Percentiles rank a stretch among this genome's conserved stretches.
Evolutionary conservation across 2,797 vertebrate genomes (phyloP).

Genomic region (Vireo griseus): DNA sequence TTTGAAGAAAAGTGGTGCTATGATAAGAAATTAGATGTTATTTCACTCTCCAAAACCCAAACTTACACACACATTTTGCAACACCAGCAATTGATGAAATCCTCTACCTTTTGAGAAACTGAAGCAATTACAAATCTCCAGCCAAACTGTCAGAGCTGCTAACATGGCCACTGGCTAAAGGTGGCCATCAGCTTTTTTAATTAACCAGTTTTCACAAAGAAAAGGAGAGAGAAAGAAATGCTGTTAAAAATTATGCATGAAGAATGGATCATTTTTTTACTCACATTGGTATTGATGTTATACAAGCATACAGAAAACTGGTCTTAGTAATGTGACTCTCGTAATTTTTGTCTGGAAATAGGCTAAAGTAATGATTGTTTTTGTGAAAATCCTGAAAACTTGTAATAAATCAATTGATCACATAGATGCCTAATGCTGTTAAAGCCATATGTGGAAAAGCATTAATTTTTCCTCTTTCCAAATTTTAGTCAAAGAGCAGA

Average conservation of each 20-base stretch:
- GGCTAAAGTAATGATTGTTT: background rate
- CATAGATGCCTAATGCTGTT: background rate
- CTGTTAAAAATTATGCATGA: background rate
- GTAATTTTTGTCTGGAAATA: background rate
- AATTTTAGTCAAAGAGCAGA: background rate
- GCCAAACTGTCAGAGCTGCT: background rate
- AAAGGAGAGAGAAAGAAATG: background rate
- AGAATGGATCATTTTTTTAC: background rate
- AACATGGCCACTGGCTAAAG: background rate
- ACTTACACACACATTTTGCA: background rate
- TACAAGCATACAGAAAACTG: background rate
- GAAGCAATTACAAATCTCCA: background rate
- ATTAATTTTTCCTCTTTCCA: background rate
- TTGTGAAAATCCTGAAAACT: background rate
- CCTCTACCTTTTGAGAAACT: background rate
- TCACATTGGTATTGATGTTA: background rate
- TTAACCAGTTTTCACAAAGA: background rate
- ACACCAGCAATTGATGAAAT: background rate
- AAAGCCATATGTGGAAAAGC: background rate
- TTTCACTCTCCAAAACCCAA: background rate
- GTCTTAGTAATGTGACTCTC: background rate
- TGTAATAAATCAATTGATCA: background rate
- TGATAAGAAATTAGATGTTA: background rate
- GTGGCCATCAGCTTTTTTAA: background rate
- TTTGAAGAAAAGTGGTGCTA: background rate